Base-by-base conservation (phyloP, 2,888 invertebrate species). In the Xanthostigma xanthostigma region DNA sequence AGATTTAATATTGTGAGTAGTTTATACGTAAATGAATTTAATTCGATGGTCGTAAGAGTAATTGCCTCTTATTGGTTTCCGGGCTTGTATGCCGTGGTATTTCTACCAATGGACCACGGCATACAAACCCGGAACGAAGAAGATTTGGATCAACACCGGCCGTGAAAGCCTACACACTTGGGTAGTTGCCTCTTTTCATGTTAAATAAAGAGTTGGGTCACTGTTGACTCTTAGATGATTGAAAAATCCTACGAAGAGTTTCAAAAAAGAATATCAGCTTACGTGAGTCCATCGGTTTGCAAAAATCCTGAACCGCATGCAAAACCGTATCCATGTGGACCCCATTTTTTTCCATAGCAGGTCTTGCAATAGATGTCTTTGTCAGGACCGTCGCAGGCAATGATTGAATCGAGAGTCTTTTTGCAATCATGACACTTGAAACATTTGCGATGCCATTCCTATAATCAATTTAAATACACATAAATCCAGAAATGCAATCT, bases 331-430 rank as follows among this genome's bases (percentile, higher is more conserved):
- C 92, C 92, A 67, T 95, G 95, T 47, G 95, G 95, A 60, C 95
- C 96, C 84, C 88, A 95, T 69, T 91, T 94, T 72, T 94, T 92
- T 61, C 94, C 94, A 67, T 97, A 95, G 71, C 96, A 97, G 62
- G 90, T 89, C 71, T 91, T 94, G 73, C 96, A 96, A 71, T 91
- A 96, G 53, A 96, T 84, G 58, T 93, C 90, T 53, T 79, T 79
- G 61, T 94, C 89, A 47, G 95, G 95, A 43, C 90, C 91, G 63
- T 95, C 94, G 63, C 93, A 92, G 57, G 93, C 93, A 60, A 88
- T 93, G 64, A 93, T 92, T 46, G 94, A 95, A 66, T 96, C 96
- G 59, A 97, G 75, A 53, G 92, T 87, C 69, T 92, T 92, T 59
- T 81, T 84, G 70, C 96, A 96, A 65, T 94, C 90, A 56, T 75